These are phyloP conservation scores for Agonum fuliginosum DNA, from an alignment of 2,888 invertebrate genomes.

Conservation along the genomic window DNA sequence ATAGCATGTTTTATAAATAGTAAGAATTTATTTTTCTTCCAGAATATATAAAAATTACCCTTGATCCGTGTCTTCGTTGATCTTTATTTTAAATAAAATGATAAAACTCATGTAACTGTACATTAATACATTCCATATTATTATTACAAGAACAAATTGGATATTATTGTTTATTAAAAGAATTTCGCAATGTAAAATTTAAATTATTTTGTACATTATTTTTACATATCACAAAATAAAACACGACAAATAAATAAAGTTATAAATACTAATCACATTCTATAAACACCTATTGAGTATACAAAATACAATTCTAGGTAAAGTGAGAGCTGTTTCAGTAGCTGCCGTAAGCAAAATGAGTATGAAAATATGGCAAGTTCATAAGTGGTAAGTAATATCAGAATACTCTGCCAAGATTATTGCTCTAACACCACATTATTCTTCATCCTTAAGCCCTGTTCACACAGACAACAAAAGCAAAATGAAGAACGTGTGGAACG, in stretches of 20 bases:
- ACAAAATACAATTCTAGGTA: conserved; percentile 11
- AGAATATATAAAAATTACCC: conserved; percentile 7
- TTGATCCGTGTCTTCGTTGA: conserved; percentile 29
- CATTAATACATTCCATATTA: conserved; percentile 41
- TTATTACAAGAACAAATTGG: conserved; percentile 26
- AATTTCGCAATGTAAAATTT: conserved; percentile 36
- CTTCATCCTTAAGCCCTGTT: too few relatives aligned
- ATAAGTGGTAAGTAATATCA: not conserved
- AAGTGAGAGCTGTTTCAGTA: conserved; percentile 6
- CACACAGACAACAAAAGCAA: too few relatives aligned
- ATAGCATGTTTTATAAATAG: conserved; percentile 32
- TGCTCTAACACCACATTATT: too few relatives aligned
- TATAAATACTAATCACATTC: conserved; percentile 18
- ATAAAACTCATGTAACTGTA: conserved; percentile 38
- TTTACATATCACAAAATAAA: conserved; percentile 48
- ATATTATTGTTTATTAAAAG: conserved; percentile 38
- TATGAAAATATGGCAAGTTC: not conserved
- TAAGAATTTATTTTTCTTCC: conserved; percentile 8
- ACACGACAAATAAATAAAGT: conserved; percentile 35
- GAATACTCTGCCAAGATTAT: conserved; percentile 12
- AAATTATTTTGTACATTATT: conserved; percentile 52
- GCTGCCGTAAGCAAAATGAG: not conserved
- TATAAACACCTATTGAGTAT: conserved; percentile 25
- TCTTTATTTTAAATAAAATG: conserved; percentile 27
- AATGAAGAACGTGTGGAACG: too few relatives aligned